Evolutionary conservation across 2,797 vertebrate genomes (phyloP).

Genomic region (Siniperca scherzeri): DNA sequence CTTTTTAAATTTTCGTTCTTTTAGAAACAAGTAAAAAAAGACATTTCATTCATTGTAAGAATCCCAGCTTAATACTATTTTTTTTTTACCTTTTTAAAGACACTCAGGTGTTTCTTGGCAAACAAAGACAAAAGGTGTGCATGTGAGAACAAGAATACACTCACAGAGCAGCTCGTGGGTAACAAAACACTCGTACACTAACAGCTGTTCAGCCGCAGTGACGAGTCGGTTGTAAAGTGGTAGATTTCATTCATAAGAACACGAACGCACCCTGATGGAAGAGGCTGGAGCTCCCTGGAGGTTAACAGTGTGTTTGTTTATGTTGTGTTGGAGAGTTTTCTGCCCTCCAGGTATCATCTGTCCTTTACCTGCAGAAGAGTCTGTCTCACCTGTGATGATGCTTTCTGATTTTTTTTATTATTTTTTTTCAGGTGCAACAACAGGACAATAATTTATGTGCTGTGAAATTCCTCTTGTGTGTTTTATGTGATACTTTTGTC

Average conservation of each 20-base stretch:
- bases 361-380: background rate
- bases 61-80: too few relatives aligned
- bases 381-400: background rate
- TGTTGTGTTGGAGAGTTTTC: background rate
- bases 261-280: background rate
- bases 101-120: background rate
- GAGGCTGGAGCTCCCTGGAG: background rate
- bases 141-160: background rate
- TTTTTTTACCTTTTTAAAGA: background rate
- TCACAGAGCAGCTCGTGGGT: background rate
- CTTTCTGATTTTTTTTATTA: background rate
- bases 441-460: background rate
- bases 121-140: background rate
- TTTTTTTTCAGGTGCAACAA: conserved; percentile 12
- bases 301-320: background rate
- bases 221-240: background rate
- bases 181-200: background rate
- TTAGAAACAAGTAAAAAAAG: background rate
- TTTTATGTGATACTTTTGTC: background rate
- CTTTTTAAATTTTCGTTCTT: background rate
- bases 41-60: background rate
- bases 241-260: background rate
- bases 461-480: background rate
- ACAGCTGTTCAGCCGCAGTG: background rate
- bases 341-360: conserved; percentile 11